phyloP scores from a whole-genome alignment of 2,797 vertebrate species.

The Carduelis carduelis region DNA sequence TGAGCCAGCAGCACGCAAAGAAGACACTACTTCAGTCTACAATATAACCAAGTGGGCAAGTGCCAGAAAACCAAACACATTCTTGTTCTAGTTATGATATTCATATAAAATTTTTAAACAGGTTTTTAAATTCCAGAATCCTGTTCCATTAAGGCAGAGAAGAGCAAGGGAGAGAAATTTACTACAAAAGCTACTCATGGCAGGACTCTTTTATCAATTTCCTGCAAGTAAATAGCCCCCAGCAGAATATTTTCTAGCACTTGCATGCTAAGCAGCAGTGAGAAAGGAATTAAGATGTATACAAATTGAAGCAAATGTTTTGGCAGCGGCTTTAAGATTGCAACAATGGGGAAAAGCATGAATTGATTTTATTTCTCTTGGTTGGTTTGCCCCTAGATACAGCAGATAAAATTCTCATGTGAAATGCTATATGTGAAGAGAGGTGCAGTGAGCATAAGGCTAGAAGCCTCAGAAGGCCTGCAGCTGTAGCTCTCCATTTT shows the following conservation, averaged over 20 bases:
- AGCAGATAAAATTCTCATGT: background rate
- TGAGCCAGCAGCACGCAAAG: background rate
- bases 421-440: background rate
- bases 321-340: background rate
- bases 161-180: background rate
- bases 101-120: background rate
- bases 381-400: background rate
- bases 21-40: background rate
- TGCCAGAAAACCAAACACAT: background rate
- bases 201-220: background rate
- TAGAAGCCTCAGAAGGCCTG: background rate
- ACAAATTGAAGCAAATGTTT: background rate
- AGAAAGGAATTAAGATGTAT: background rate
- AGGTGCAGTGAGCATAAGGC: background rate
- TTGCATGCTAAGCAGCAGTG: background rate
- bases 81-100: background rate
- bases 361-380: background rate
- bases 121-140: background rate
- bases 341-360: background rate
- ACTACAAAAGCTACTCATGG: background rate
- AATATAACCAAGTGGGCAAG: background rate
- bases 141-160: background rate
- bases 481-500: background rate
- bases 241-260: background rate
- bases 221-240: background rate